Conservation (phyloP, 2,113 vertebrate genomes). For the Catagonus wagneri region DNA sequence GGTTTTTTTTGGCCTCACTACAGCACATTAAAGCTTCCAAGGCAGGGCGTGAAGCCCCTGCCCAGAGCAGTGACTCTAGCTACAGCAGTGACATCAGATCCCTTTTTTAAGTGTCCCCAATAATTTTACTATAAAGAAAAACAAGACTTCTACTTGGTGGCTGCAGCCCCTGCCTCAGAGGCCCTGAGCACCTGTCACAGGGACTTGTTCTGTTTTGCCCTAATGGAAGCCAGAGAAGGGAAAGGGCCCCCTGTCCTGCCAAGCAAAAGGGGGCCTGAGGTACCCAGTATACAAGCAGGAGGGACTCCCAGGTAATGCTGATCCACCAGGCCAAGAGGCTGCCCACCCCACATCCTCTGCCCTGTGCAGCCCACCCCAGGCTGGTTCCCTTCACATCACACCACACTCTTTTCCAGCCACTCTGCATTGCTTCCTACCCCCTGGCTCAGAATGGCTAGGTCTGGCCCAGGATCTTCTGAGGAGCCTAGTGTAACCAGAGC, state of each 20-base stretch:
- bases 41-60: too few species aligned
- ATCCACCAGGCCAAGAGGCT: neutral
- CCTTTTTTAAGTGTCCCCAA: conserved; percentile 61
- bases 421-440: conserved; percentile 76
- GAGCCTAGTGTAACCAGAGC: conserved; percentile 92
- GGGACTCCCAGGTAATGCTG: neutral
- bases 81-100: too few species aligned
- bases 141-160: conserved; percentile 65
- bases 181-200: conserved; percentile 77
- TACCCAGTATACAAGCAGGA: conserved; percentile 61
- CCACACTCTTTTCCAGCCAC: conserved; percentile 93
- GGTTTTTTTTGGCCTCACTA: too few species aligned
- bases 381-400: conserved; percentile 81
- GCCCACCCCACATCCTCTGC: neutral
- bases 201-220: conserved; percentile 13
- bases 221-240: conserved; percentile 46
- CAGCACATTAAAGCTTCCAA: too few species aligned
- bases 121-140: conserved; percentile 83
- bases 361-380: neutral
- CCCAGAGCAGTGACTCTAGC: too few species aligned
- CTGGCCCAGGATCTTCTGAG: conserved; percentile 93
- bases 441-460: conserved; percentile 90
- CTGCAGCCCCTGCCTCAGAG: conserved; percentile 59
- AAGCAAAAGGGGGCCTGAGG: conserved; percentile 72
- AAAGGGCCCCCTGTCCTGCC: conserved; percentile 59